A percentile compares a stretch with the other conserved stretches of the same genome.
Conservation (phyloP, 2,113 vertebrate genomes). For the Bos javanicus region DNA sequence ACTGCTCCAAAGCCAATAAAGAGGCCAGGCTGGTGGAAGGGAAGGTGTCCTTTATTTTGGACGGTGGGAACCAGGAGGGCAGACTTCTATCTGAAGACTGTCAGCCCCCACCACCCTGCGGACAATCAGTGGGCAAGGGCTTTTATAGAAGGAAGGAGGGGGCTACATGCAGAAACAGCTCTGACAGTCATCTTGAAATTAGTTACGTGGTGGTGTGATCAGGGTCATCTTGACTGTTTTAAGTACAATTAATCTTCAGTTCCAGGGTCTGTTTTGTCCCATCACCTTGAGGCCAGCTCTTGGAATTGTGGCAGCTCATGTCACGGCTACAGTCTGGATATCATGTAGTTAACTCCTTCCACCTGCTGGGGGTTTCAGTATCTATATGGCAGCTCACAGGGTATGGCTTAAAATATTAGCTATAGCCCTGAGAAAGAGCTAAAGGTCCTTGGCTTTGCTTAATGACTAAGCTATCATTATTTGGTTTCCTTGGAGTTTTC, state of each 20-base stretch:
- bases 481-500: background rate
- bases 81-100: background rate
- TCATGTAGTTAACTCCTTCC: background rate
- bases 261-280: background rate
- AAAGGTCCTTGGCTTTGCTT: background rate
- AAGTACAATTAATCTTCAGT: background rate
- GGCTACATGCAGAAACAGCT: background rate
- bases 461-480: background rate
- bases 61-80: background rate
- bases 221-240: background rate
- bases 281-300: background rate
- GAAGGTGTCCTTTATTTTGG: background rate
- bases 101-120: background rate
- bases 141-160: background rate
- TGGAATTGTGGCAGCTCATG: background rate
- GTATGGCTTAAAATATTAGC: background rate
- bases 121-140: background rate
- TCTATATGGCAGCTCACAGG: background rate
- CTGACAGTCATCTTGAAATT: background rate
- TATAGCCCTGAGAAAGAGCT: background rate
- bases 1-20: background rate
- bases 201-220: background rate
- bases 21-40: background rate
- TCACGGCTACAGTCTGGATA: background rate
- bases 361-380: fast-evolving